Conservation (phyloP, 1,140 invertebrate genomes). For the Apolygus lucorum region DNA sequence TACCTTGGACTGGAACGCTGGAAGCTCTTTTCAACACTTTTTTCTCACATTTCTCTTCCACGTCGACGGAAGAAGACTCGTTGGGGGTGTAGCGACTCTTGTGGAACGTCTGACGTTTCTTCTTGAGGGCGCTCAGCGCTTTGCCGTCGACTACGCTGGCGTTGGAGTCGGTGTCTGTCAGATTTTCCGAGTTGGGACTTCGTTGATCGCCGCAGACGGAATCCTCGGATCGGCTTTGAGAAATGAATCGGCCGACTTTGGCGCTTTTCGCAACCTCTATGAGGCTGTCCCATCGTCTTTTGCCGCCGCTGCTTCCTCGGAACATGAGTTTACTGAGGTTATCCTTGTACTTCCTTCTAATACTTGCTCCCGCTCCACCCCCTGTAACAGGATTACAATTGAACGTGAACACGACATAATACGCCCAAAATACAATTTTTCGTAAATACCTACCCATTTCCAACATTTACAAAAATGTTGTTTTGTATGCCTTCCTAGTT, state of each 20-base stretch:
- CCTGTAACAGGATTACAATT: constrained; percentile 18
- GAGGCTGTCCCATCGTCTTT: constrained; percentile 56
- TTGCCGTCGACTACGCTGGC: constrained; percentile 35
- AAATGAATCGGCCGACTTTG: constrained; percentile 62
- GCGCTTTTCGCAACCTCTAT: constrained; percentile 76
- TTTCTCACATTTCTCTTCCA: constrained; percentile 34
- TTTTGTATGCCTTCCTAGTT: no score
- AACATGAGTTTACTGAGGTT: constrained; percentile 25
- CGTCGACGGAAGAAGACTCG: constrained; percentile 41
- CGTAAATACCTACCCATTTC: no score
- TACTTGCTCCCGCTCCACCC: constrained; percentile 28
- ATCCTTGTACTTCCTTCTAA: constrained; percentile 24
- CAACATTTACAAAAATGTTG: no score
- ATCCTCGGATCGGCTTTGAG: constrained; percentile 65
- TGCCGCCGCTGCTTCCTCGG: constrained; percentile 36
- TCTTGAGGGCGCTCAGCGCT: constrained; percentile 58
- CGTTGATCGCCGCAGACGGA: constrained; percentile 57
- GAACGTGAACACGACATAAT: no score
- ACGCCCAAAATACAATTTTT: no score
- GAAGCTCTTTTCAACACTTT: constrained; percentile 49
- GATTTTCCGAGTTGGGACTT: constrained; percentile 35
- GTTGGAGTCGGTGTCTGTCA: constrained; percentile 43
- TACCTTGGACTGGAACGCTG: constrained; percentile 41
- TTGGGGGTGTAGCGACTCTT: constrained; percentile 57
- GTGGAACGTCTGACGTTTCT: constrained; percentile 70